Base-by-base conservation (phyloP, 1,140 invertebrate species). In the Megathymus violae region DNA sequence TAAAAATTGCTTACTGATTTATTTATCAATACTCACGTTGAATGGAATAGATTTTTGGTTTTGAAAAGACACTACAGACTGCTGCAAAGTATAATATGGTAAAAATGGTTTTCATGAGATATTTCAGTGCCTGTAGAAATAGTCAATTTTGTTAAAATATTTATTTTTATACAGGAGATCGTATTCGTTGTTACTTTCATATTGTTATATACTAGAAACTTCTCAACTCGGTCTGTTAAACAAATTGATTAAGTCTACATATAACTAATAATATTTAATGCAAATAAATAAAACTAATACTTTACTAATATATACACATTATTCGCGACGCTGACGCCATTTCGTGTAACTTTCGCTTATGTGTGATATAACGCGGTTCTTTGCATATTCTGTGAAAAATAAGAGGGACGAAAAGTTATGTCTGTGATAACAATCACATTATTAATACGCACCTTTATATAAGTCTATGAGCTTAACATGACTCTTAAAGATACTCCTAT, bases 361-460 rank as follows among this genome's bases (percentile, higher is more conserved):
- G 4, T 31, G 27, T 31, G 27, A n/a, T n/a, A n/a, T n/a, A 31
- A 9, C 4, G 7, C 27, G 3, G 4, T 7, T 4, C 27, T 7
- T 1, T 31, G 4, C 27, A 31, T 4, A 31, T 31, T 31, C 9
- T 9, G 9, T 2, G 15, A 51, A 19, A 34, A 16, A 16, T 52
- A 50, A 50, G 47, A 50, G 47, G 47, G 47, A 50, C 15, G 16
- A 52, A 17, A 52, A 54, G 17, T 2, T 41, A 38, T 6, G 13
- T 11, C n/a, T 13, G 38, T 25, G 36, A 41, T 56, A 15, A 56
- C 43, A 34, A 31, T 56, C 31, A 43, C 38, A 43, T 56, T 17
- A 47, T 47, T 47, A 47, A 60, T 60, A 47, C 31, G 58, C 46
- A 60, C 58, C 43, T 61, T 62, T 44, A 40, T 62, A 13, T 62